Percentiles rank a stretch among this genome's conserved stretches.
These are phyloP conservation scores for Bradysia coprophila DNA, from an alignment of 1,140 invertebrate species.

Conservation along the genomic window DNA sequence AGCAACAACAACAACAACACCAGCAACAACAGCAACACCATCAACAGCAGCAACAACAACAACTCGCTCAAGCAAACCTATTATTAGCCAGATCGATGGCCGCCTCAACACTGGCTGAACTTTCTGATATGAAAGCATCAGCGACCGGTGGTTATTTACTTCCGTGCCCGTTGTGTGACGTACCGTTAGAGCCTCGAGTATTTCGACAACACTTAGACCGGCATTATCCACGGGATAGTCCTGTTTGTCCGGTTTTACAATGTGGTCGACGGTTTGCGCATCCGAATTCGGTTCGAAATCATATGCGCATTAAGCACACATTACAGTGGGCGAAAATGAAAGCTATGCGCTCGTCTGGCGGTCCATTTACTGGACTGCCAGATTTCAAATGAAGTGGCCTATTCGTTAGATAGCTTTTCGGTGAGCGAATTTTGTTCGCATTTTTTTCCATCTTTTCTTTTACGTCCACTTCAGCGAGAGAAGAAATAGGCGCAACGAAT, in stretches of 20 bases:
- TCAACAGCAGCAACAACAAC: slow-evolving; percentile 28
- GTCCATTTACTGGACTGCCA: slow-evolving; percentile 22
- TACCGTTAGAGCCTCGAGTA: slow-evolving; percentile 37
- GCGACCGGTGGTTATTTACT: slow-evolving; percentile 17
- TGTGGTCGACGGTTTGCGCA: slow-evolving; percentile 57
- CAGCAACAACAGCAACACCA: slow-evolving; percentile 13
- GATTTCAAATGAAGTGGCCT: slow-evolving; percentile 23
- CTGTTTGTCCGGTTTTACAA: slow-evolving; percentile 50
- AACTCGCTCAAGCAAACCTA: slow-evolving; percentile 19
- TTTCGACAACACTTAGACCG: slow-evolving; percentile 54
- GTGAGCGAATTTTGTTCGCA: too few species aligned
- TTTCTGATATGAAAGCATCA: slow-evolving; percentile 18
- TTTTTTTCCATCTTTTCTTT: too few species aligned
- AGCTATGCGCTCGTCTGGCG: slow-evolving; percentile 52
- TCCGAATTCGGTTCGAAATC: slow-evolving; percentile 65
- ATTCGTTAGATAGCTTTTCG: slow-evolving; percentile 3
- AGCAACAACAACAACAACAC: slow-evolving; percentile 10
- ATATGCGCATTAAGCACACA: slow-evolving; percentile 64
- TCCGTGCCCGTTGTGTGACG: slow-evolving; percentile 51
- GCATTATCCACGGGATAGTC: slow-evolving; percentile 65
- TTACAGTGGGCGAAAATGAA: slow-evolving; percentile 64
- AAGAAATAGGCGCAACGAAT: too few species aligned
- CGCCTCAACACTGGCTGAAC: slow-evolving; percentile 9
- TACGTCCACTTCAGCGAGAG: too few species aligned
- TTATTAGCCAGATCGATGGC: slow-evolving; percentile 20